These are phyloP conservation scores for Myrmecophaga tridactyla DNA, from an alignment of 2,113 vertebrate genomes.

Conservation along the genomic window DNA sequence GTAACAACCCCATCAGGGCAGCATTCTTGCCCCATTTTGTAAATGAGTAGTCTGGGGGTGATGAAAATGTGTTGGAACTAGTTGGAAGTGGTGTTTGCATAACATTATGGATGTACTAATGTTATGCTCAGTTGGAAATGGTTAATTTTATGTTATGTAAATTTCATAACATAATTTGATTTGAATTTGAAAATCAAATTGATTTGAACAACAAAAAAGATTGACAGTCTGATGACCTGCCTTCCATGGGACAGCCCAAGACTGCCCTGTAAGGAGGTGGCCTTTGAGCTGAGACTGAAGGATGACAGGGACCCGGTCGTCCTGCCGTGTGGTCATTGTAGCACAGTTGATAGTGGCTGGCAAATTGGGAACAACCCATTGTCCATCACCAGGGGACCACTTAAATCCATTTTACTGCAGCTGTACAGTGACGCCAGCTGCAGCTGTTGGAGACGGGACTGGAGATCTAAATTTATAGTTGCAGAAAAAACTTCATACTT, in stretches of 20 bases:
- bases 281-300: not conserved
- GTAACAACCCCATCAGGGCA: not conserved
- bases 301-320: not conserved
- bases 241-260: not conserved
- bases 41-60: not conserved
- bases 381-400: not conserved
- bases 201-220: not conserved
- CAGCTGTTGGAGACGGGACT: conserved; percentile 37
- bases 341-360: not conserved
- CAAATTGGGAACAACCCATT: not conserved
- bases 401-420: not conserved
- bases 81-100: no score
- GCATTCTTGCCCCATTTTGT: not conserved
- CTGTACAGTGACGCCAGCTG: not conserved
- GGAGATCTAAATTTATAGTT: conserved; percentile 47
- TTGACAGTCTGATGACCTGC: not conserved
- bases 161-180: no score
- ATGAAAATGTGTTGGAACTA: no score
- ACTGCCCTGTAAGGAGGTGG: not conserved
- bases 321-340: not conserved
- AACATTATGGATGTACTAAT: no score
- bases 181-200: no score
- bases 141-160: no score
- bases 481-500: conserved; percentile 45
- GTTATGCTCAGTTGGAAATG: no score